Evolutionary conservation across 2,888 invertebrate genomes (phyloP).

Genomic region (Pomacea canaliculata): DNA sequence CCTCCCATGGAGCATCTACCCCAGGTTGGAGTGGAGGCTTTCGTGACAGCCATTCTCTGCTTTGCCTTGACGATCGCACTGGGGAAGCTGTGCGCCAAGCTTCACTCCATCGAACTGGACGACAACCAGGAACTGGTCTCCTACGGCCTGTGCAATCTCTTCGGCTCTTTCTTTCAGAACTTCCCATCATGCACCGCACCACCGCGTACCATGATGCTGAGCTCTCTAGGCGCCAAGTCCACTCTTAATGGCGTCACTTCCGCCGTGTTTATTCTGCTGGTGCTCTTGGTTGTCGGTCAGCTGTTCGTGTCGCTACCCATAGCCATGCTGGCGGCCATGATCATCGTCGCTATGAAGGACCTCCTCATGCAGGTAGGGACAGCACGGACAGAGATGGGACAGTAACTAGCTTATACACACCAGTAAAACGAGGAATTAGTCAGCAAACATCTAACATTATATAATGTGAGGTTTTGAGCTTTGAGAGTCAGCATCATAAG

Average conservation of each 20-base stretch:
- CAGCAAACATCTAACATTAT: too few species aligned
- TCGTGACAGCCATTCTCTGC: slow-evolving; percentile 62
- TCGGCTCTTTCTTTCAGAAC: slow-evolving; percentile 66
- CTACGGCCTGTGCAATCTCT: slow-evolving; percentile 67
- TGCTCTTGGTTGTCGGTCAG: slow-evolving; percentile 55
- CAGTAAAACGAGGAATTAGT: too few species aligned
- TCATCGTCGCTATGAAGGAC: slow-evolving; percentile 69
- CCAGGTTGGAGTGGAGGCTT: slow-evolving; percentile 53
- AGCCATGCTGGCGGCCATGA: slow-evolving; percentile 69
- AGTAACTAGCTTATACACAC: too few species aligned
- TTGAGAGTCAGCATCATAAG: too few species aligned
- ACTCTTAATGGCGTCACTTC: slow-evolving; percentile 33
- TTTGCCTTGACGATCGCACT: slow-evolving; percentile 66
- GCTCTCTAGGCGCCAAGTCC: slow-evolving; percentile 61
- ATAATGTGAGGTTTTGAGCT: too few species aligned
- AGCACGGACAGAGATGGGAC: too few species aligned
- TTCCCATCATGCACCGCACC: slow-evolving; percentile 46
- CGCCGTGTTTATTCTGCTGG: slow-evolving; percentile 56
- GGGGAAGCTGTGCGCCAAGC: slow-evolving; percentile 69
- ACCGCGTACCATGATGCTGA: slow-evolving; percentile 64
- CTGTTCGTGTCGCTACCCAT: slow-evolving; percentile 59
- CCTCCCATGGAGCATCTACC: slow-evolving; percentile 51
- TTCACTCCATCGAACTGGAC: slow-evolving; percentile 67
- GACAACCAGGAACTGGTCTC: slow-evolving; percentile 70
- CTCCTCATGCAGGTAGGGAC: slow-evolving; percentile 74